These are phyloP conservation scores for Bugulina stolonifera DNA, from an alignment of 2,888 invertebrate genomes.

Conservation along the genomic window DNA sequence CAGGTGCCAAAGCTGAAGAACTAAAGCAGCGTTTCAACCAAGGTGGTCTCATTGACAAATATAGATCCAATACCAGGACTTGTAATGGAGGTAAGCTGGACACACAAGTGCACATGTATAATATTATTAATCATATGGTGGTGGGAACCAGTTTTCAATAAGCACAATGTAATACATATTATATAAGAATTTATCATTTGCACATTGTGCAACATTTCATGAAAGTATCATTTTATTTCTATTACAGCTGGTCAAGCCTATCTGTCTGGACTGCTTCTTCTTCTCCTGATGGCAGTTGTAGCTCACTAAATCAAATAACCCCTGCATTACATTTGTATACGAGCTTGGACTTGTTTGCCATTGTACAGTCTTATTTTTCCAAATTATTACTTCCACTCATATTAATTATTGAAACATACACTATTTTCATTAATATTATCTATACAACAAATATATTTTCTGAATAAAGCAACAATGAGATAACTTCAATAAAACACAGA, in stretches of 20 bases:
- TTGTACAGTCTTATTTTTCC: neutral
- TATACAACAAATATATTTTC: neutral
- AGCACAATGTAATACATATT: too few relatives aligned
- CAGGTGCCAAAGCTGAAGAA: conserved; percentile 1
- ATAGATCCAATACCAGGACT: neutral
- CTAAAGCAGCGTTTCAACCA: neutral
- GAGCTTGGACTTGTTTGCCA: too few relatives aligned
- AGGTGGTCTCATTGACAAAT: neutral
- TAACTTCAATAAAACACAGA: neutral
- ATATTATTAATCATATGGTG: too few relatives aligned
- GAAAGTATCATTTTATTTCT: neutral
- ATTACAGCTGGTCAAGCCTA: neutral
- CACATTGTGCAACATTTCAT: too few relatives aligned
- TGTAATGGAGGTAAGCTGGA: neutral
- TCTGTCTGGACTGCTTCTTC: neutral
- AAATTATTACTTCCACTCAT: neutral
- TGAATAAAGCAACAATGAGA: neutral
- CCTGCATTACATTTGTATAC: too few relatives aligned
- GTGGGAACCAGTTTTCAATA: too few relatives aligned
- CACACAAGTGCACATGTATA: neutral
- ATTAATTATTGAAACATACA: neutral
- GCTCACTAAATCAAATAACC: neutral
- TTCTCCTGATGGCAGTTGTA: neutral
- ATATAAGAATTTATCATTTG: too few relatives aligned
- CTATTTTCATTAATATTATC: too few relatives aligned